These are phyloP conservation scores for Indicator maculatus DNA, from an alignment of 2,113 vertebrate genomes.

Conservation along the genomic window DNA sequence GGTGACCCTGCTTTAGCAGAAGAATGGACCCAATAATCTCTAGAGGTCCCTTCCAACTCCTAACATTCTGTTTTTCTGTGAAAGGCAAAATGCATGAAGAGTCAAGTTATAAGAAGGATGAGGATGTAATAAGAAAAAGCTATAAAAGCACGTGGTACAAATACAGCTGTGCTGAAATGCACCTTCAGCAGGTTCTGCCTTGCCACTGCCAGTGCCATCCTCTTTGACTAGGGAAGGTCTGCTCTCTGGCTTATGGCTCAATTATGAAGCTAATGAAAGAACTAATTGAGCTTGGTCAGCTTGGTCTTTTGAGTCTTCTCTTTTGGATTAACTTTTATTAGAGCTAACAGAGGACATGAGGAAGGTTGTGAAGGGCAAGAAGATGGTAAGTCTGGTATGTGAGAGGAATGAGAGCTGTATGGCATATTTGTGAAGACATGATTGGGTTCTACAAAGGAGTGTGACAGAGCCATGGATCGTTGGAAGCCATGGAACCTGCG, in stretches of 20 bases:
- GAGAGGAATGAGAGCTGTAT: neutral
- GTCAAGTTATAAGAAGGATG: neutral
- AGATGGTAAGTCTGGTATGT: neutral
- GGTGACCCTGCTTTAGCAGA: no score
- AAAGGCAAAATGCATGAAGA: neutral
- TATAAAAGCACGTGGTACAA: neutral
- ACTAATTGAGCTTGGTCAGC: slow-evolving; percentile 48
- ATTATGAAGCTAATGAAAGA: slow-evolving; percentile 49
- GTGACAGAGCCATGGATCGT: neutral
- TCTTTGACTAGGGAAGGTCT: neutral
- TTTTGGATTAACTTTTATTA: slow-evolving; percentile 36
- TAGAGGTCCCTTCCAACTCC: no score
- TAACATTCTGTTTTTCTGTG: no score
- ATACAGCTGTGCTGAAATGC: neutral
- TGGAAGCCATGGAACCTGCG: neutral
- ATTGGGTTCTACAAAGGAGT: neutral
- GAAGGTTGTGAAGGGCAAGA: slow-evolving; percentile 29
- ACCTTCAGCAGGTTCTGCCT: neutral
- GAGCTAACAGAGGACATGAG: slow-evolving; percentile 4
- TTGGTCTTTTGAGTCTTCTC: slow-evolving; percentile 33
- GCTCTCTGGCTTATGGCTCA: neutral
- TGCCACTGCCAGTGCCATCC: neutral
- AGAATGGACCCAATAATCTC: no score
- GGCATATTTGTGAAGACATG: neutral
- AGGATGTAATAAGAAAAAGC: neutral